These are phyloP conservation scores for Pandemis heparana DNA, from an alignment of 2,888 invertebrate species.

Conservation along the genomic window DNA sequence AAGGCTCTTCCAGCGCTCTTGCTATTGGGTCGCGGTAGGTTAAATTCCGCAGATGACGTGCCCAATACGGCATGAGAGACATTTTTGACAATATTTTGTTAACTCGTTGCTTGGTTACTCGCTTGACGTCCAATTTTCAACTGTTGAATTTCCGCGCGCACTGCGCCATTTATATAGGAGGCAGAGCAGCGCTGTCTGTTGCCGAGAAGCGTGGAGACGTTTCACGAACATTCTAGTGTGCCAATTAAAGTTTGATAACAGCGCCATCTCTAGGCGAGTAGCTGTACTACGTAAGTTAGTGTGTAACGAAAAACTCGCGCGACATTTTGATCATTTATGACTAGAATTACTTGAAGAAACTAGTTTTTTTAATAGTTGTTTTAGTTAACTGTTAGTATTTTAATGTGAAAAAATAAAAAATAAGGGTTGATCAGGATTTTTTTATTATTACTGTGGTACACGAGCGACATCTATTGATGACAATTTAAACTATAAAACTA, in stretches of 20 bases:
- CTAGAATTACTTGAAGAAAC: not conserved
- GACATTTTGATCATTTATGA: not conserved
- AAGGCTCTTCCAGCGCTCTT: slow-evolving; percentile 71
- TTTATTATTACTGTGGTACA: not conserved
- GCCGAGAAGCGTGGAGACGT: slow-evolving; percentile 60
- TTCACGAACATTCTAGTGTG: slow-evolving; percentile 64
- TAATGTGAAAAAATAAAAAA: not conserved
- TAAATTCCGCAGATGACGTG: slow-evolving; percentile 74
- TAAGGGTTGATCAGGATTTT: not conserved
- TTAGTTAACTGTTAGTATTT: not conserved
- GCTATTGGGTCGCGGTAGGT: slow-evolving; percentile 68
- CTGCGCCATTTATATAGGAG: slow-evolving; percentile 63
- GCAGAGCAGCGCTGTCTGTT: slow-evolving; percentile 59
- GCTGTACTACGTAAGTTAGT: slow-evolving; percentile 36
- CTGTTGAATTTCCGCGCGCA: slow-evolving; percentile 51
- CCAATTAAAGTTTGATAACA: slow-evolving; percentile 17
- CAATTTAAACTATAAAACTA: not conserved
- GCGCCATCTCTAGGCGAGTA: slow-evolving; percentile 59
- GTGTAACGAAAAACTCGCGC: not conserved
- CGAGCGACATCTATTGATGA: slow-evolving; percentile 13
- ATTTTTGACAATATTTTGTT: slow-evolving; percentile 57
- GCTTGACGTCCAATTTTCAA: slow-evolving; percentile 51
- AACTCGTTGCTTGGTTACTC: slow-evolving; percentile 43
- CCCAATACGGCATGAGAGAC: slow-evolving; percentile 78
- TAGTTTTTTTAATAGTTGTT: too few relatives aligned